phyloP scores from a whole-genome alignment of 2,113 vertebrate species.

The Dryoscopus gambensis region DNA sequence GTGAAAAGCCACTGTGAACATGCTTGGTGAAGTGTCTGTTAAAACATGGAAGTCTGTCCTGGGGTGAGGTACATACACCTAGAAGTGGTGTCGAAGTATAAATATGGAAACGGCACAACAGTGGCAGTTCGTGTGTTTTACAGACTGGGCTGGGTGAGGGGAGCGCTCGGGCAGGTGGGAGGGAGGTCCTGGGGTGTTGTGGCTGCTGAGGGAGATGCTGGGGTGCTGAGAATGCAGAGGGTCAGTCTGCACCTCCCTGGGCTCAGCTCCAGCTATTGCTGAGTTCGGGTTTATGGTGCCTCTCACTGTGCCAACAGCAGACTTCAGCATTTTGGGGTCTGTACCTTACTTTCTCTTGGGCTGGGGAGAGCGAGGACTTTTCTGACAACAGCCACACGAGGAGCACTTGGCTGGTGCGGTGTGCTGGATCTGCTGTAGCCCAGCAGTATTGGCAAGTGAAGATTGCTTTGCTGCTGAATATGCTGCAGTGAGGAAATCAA shows the following conservation, averaged over 20 bases:
- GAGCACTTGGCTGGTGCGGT: not conserved
- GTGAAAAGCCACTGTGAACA: not conserved
- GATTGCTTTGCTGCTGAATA: not conserved
- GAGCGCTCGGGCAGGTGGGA: accelerated
- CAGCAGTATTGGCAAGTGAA: not conserved
- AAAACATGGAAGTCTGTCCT: not conserved
- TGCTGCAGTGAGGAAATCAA: not conserved
- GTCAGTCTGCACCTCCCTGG: not conserved
- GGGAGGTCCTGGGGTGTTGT: not conserved
- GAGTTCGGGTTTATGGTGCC: not conserved
- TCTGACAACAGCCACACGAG: not conserved
- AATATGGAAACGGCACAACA: not conserved
- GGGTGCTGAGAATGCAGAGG: not conserved
- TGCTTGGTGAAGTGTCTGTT: not conserved
- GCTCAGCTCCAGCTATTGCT: not conserved
- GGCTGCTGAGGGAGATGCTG: not conserved
- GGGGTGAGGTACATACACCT: not conserved
- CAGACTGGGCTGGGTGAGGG: not conserved
- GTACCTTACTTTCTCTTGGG: not conserved
- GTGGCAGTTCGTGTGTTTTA: not conserved
- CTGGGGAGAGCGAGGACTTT: not conserved
- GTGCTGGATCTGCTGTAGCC: constrained; percentile 17
- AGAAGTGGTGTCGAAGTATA: not conserved
- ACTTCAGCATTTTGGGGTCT: not conserved
- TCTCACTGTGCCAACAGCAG: not conserved